These are phyloP conservation scores for Trachymyrmex septentrionalis DNA, from an alignment of 1,140 invertebrate species.

Conservation along the genomic window DNA sequence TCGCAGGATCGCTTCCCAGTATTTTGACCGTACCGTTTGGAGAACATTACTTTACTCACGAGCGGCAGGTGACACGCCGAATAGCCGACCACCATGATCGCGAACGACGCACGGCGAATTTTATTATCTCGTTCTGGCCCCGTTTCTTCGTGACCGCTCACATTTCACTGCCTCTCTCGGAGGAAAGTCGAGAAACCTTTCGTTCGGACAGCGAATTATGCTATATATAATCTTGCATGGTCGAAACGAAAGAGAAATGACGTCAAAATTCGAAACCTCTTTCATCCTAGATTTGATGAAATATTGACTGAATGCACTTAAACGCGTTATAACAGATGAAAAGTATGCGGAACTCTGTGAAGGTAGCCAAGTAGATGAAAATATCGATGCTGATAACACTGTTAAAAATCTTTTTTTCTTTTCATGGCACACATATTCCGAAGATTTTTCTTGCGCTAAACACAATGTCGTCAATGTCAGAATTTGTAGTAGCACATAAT, in stretches of 20 bases:
- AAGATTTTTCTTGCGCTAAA: too few species aligned
- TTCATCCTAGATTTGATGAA: background rate
- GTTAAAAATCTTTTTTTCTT: too few species aligned
- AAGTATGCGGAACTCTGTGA: background rate
- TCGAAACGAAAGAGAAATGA: background rate
- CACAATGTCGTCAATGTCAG: too few species aligned
- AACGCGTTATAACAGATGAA: background rate
- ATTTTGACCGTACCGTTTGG: constrained; percentile 3
- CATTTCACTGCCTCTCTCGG: constrained; percentile 39
- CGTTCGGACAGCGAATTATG: constrained; percentile 21
- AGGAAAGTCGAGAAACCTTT: constrained; percentile 45
- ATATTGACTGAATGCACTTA: background rate
- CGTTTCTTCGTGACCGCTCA: constrained; percentile 44
- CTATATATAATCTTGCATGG: constrained; percentile 32
- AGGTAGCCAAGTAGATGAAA: background rate
- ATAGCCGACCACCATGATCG: constrained; percentile 70
- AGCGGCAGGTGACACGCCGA: constrained; percentile 62
- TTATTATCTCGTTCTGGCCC: constrained; percentile 56
- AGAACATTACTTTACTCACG: constrained; percentile 51
- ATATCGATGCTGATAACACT: background rate
- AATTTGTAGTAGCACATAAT: too few species aligned
- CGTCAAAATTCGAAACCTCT: background rate
- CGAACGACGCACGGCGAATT: constrained; percentile 67
- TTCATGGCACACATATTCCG: too few species aligned
- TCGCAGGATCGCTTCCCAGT: constrained; percentile 20